phyloP scores from a whole-genome alignment of 2,797 vertebrate species.

The Lepidocolaptes lacrymiger region DNA sequence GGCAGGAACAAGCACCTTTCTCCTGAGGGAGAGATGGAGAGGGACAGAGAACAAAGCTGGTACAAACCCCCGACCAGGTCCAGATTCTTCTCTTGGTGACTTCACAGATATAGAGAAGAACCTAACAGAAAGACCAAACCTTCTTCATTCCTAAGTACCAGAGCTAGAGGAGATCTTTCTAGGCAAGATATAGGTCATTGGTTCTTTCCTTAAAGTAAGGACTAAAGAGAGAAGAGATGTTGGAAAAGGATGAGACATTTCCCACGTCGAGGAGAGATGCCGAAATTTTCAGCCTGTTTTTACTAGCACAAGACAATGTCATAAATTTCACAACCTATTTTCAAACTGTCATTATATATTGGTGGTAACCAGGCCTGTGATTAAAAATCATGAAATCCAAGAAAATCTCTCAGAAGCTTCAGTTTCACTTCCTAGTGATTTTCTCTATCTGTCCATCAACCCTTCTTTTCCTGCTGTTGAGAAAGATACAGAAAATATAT shows the following conservation, averaged over 20 bases:
- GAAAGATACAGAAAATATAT: not conserved
- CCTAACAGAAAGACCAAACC: not conserved
- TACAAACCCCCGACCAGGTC: not conserved
- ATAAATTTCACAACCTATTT: not conserved
- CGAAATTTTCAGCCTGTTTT: not conserved
- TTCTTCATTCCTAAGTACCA: not conserved
- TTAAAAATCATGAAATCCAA: not conserved
- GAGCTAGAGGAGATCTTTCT: not conserved
- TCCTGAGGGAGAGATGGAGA: not conserved
- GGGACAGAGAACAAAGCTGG: not conserved
- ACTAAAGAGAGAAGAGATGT: not conserved
- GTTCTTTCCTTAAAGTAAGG: not conserved
- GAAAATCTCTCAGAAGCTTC: not conserved
- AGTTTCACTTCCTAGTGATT: not conserved
- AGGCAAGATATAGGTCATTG: not conserved
- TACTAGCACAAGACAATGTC: not conserved
- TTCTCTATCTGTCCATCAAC: not conserved
- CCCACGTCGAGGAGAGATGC: not conserved
- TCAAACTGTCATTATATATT: not conserved
- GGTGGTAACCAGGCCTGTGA: not conserved
- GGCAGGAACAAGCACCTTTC: not conserved
- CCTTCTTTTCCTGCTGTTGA: not conserved
- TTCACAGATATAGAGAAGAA: not conserved
- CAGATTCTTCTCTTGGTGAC: not conserved
- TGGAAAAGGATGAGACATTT: not conserved